Conservation (phyloP, 2,113 vertebrate species). For the Rhineura floridana region DNA sequence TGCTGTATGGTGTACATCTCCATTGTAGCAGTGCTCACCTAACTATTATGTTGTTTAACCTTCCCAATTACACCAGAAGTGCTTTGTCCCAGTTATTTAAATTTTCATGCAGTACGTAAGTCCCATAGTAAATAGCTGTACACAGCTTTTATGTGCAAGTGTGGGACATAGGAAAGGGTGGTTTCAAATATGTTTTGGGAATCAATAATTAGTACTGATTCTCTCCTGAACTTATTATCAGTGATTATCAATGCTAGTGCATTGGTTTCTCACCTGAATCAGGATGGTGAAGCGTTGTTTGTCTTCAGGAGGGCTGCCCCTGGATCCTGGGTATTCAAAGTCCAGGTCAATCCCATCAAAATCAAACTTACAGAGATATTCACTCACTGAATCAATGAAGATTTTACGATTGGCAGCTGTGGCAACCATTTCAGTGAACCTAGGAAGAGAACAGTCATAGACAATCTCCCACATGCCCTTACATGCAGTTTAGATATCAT, state of each 20-base stretch:
- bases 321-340: constrained; percentile 83
- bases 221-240: neutral
- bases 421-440: constrained; percentile 81
- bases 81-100: neutral
- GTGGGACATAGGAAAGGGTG: neutral
- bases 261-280: constrained; percentile 70
- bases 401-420: constrained; percentile 70
- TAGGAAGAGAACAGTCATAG: constrained; percentile 32
- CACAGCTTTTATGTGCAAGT: neutral
- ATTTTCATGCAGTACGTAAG: neutral
- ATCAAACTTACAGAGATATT: constrained; percentile 76
- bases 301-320: constrained; percentile 82
- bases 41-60: neutral
- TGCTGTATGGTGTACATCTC: neutral
- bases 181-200: neutral
- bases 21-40: too few species aligned
- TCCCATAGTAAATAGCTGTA: neutral
- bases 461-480: neutral
- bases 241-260: neutral
- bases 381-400: constrained; percentile 82
- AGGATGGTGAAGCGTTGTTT: constrained; percentile 80
- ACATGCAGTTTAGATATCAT: neutral
- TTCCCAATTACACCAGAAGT: neutral
- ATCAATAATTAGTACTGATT: neutral
- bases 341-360: constrained; percentile 87